Percentiles rank a stretch among this genome's conserved stretches.
phyloP scores from a whole-genome alignment of 1,140 invertebrate genomes.

The Saccostrea cuccullata region DNA sequence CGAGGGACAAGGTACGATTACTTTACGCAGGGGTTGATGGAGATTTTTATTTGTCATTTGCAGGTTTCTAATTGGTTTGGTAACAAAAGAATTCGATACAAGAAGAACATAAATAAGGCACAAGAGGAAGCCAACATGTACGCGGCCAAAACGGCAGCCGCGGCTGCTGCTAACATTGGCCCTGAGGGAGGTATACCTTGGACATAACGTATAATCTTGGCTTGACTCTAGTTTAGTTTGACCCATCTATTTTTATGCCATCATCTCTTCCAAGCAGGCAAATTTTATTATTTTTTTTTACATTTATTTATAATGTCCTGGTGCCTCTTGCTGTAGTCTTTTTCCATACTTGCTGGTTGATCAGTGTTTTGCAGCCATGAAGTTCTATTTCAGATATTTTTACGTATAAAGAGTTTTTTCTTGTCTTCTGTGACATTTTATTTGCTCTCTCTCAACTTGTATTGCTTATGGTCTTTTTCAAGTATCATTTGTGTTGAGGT shows the following conservation, averaged over 20 bases:
- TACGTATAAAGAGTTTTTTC: not conserved
- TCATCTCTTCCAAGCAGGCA: slow-evolving; percentile 17
- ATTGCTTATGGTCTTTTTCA: slow-evolving; percentile 14
- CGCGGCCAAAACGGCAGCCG: slow-evolving; percentile 95
- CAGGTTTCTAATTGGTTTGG: slow-evolving; percentile 94
- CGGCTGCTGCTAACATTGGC: slow-evolving; percentile 70
- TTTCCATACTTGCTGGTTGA: slow-evolving; percentile 23
- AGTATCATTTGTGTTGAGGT: slow-evolving; percentile 1
- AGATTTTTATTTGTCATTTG: slow-evolving; percentile 47
- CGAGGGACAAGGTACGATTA: slow-evolving; percentile 84
- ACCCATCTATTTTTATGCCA: slow-evolving; percentile 18
- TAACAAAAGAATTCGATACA: slow-evolving; percentile 99
- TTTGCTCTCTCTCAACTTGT: slow-evolving; percentile 22
- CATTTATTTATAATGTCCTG: not conserved
- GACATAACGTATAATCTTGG: slow-evolving; percentile 28
- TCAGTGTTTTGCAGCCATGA: slow-evolving; percentile 9
- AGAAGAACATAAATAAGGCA: slow-evolving; percentile 99
- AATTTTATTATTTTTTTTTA: not conserved
- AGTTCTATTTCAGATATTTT: slow-evolving; percentile 6
- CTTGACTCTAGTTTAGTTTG: slow-evolving; percentile 35
- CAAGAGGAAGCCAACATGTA: slow-evolving; percentile 99
- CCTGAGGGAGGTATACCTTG: slow-evolving; percentile 81
- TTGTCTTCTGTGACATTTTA: slow-evolving; percentile 15
- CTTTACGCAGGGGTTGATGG: slow-evolving; percentile 23
- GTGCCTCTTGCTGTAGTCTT: slow-evolving; percentile 22